phyloP scores from a whole-genome alignment of 2,797 vertebrate species.

The Cryptoprocta ferox region DNA sequence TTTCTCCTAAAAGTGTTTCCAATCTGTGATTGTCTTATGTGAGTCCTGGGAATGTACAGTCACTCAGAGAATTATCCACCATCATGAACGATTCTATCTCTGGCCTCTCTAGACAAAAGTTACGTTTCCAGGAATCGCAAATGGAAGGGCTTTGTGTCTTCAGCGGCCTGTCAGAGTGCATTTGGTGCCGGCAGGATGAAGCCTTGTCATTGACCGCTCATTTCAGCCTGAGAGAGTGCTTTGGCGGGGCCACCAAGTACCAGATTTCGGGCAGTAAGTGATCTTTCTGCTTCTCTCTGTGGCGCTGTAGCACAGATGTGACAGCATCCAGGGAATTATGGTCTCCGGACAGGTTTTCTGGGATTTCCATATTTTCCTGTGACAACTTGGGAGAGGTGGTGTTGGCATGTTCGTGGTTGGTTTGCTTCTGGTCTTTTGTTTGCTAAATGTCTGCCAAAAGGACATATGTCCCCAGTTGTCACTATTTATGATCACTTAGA shows the following conservation, averaged over 20 bases:
- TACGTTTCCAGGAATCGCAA: not conserved
- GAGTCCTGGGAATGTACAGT: not conserved
- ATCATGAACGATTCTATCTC: not conserved
- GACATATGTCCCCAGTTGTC: not conserved
- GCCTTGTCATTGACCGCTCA: slow-evolving; percentile 56
- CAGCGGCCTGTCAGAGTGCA: slow-evolving; percentile 68
- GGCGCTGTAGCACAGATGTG: not conserved
- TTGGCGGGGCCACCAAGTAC: not conserved
- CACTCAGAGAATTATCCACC: not conserved
- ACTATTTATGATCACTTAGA: not conserved
- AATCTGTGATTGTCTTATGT: not conserved
- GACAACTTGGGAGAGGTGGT: not conserved
- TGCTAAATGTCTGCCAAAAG: not conserved
- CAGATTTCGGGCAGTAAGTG: not conserved
- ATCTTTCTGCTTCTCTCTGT: not conserved
- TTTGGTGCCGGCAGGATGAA: slow-evolving; percentile 56
- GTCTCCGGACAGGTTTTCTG: not conserved
- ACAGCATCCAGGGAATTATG: not conserved
- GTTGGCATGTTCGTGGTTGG: not conserved
- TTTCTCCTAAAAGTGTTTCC: not conserved
- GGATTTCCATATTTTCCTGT: not conserved
- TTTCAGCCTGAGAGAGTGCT: slow-evolving; percentile 49
- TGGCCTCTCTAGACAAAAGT: not conserved
- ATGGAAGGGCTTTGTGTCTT: slow-evolving; percentile 59
- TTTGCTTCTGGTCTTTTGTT: slow-evolving; percentile 5